Conservation (phyloP, 2,888 invertebrate genomes). For the Nezara viridula region DNA sequence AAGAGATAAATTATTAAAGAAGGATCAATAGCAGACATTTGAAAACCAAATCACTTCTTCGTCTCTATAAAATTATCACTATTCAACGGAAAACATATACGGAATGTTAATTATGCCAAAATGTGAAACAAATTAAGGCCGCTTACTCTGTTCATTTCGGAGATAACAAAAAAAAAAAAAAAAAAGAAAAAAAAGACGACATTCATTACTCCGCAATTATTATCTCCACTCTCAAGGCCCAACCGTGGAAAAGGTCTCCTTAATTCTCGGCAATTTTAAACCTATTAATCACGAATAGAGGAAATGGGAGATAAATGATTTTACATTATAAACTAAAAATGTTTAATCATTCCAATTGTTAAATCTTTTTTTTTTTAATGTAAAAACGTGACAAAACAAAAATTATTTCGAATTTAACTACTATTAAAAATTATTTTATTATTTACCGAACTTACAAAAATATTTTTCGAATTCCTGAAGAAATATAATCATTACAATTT, state of each 20-base stretch:
- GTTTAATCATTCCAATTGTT: not conserved
- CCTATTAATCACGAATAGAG: conserved; percentile 2
- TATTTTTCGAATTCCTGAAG: too few species aligned
- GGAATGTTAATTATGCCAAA: not conserved
- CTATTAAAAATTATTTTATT: too few species aligned
- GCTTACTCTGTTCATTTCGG: conserved; percentile 1
- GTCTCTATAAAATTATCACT: too few species aligned
- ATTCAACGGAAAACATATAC: too few species aligned
- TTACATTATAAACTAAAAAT: not conserved
- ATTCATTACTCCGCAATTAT: conserved; percentile 53
- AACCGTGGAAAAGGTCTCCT: conserved; percentile 52
- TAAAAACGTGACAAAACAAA: not conserved
- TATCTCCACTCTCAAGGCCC: conserved; percentile 30
- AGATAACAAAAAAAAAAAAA: not conserved
- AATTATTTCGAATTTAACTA: too few species aligned
- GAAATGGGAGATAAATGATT: not conserved
- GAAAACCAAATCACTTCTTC: too few species aligned
- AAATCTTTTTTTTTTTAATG: not conserved
- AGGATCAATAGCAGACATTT: too few species aligned
- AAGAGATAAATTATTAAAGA: too few species aligned
- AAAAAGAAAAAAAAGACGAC: not conserved
- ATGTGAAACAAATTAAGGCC: not conserved
- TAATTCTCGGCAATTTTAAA: conserved; percentile 52
- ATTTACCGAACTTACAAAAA: too few species aligned
- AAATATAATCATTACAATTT: too few species aligned